Conservation (phyloP, 2,888 invertebrate species). For the Agriopis aurantiaria region DNA sequence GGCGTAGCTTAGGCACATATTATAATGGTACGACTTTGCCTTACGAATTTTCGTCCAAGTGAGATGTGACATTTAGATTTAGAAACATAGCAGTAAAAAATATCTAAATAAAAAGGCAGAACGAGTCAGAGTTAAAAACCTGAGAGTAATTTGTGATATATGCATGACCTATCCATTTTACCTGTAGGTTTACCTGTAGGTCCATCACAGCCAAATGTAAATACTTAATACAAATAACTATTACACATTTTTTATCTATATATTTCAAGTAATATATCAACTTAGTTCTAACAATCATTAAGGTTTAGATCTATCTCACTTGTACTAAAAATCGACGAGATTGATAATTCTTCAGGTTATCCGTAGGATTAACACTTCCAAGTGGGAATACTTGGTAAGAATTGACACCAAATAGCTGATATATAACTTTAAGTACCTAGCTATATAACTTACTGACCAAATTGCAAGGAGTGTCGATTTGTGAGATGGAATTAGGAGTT, state of each 20-base stretch:
- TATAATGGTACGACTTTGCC: constrained; percentile 18
- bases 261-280: not conserved
- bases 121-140: not conserved
- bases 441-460: constrained; percentile 28
- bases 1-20: constrained; percentile 27
- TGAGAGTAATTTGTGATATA: not conserved
- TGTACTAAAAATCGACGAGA: constrained; percentile 27
- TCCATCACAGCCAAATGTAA: constrained; percentile 3
- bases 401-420: constrained; percentile 43
- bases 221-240: not conserved
- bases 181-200: not conserved
- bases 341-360: constrained; percentile 6
- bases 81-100: constrained; percentile 5
- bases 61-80: constrained; percentile 26
- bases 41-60: constrained; percentile 34
- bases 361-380: constrained; percentile 46
- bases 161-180: not conserved
- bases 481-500: constrained; percentile 9
- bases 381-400: constrained; percentile 44
- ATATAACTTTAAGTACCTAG: constrained; percentile 29
- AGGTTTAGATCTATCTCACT: constrained; percentile 27
- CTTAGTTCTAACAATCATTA: constrained; percentile 4
- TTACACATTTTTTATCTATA: not conserved
- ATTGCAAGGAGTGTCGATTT: constrained; percentile 23
- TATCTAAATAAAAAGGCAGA: not conserved